Evolutionary conservation across 2,113 vertebrate genomes (phyloP).

Genomic region (Nothoprocta perdicaria): DNA sequence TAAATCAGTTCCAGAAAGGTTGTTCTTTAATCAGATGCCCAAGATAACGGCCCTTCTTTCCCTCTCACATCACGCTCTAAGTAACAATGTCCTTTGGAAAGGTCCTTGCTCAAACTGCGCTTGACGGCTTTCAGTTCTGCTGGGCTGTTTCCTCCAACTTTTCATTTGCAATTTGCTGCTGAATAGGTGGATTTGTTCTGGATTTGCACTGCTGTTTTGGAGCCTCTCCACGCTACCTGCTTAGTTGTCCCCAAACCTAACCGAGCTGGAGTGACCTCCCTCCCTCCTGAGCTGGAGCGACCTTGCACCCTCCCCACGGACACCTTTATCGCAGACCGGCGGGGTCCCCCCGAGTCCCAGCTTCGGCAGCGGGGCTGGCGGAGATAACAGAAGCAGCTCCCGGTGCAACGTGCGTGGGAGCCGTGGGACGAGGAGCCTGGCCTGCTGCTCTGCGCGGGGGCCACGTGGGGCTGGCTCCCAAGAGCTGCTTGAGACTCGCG

Average conservation of each 20-base stretch:
- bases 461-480: too few species aligned
- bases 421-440: too few species aligned
- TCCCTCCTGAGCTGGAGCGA: not conserved
- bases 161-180: not conserved
- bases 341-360: not conserved
- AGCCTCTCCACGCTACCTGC: not conserved
- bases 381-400: too few species aligned
- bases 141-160: not conserved
- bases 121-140: not conserved
- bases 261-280: not conserved
- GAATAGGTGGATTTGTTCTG: not conserved
- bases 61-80: not conserved
- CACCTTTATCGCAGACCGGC: rapidly evolving
- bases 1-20: not conserved
- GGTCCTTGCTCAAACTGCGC: not conserved
- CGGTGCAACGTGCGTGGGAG: too few species aligned
- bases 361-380: too few species aligned
- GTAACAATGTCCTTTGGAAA: not conserved
- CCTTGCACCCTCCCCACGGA: not conserved
- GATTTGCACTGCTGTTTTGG: not conserved
- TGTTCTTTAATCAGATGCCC: not conserved
- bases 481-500: not conserved
- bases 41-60: not conserved
- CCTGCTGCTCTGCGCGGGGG: too few species aligned
- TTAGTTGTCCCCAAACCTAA: not conserved